Evolutionary conservation across 2,888 invertebrate genomes (phyloP).

Genomic region (Drosophila kambysellisi): DNA sequence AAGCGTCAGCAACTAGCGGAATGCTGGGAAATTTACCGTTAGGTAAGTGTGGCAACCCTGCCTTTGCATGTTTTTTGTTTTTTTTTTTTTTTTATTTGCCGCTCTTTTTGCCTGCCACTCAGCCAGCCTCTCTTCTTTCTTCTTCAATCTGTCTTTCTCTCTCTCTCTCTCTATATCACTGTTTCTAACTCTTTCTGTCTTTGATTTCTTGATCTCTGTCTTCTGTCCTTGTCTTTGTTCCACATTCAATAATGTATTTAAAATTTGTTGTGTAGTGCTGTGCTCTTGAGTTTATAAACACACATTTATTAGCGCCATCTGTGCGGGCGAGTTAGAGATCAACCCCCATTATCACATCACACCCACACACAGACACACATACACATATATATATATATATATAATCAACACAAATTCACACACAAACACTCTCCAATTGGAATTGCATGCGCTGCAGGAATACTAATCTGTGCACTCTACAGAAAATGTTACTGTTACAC

Average conservation of each 20-base stretch:
- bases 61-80: background rate
- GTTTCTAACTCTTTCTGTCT: conserved; percentile 17
- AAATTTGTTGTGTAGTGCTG: conserved; percentile 47
- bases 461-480: background rate
- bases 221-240: conserved; percentile 25
- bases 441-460: conserved; percentile 21
- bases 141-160: conserved; percentile 27
- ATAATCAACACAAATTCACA: background rate
- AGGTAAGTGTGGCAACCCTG: conserved; percentile 78
- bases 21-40: conserved; percentile 84
- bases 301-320: conserved; percentile 31
- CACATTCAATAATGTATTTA: conserved; percentile 14
- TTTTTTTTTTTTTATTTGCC: conserved; percentile 8
- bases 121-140: conserved; percentile 14
- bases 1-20: conserved; percentile 74
- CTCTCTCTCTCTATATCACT: conserved; percentile 13
- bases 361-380: conserved; percentile 4
- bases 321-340: conserved; percentile 13
- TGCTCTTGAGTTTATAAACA: conserved; percentile 53
- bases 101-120: conserved; percentile 33
- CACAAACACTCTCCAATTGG: background rate
- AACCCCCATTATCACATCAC: conserved; percentile 10
- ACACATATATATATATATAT: background rate
- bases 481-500: background rate
- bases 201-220: conserved; percentile 21